A percentile compares a stretch with the other conserved stretches of the same genome.
Conservation (phyloP, 37 sponge, comb jelly and placozoan genomes). For the Bolinopsis microptera region DNA sequence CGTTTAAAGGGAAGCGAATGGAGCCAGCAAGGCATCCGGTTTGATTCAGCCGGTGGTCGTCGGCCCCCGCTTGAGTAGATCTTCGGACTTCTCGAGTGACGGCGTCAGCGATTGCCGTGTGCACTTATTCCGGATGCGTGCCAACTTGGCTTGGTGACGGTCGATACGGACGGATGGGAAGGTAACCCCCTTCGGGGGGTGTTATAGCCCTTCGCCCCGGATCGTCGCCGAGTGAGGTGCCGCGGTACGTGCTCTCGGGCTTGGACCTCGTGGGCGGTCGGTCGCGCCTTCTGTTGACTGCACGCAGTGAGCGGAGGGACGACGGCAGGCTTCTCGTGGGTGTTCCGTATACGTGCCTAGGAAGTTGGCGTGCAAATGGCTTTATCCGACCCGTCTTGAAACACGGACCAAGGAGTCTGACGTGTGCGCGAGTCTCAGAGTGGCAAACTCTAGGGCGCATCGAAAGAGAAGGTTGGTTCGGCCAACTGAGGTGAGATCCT, state of each 20-base stretch:
- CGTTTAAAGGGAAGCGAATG: conserved; percentile 75
- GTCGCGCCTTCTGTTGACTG: conserved; percentile 65
- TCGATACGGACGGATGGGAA: conserved; percentile 49
- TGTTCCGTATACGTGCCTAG: conserved; percentile 32
- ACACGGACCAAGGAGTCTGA: conserved; percentile 88
- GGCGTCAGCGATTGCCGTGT: conserved; percentile 13
- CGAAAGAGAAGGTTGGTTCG: conserved; percentile 70
- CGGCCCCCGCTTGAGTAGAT: conserved; percentile 8
- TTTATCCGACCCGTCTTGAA: conserved; percentile 77
- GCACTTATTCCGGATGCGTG: conserved; percentile 53
- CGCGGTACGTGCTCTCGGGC: conserved; percentile 3
- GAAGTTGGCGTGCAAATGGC: conserved; percentile 66
- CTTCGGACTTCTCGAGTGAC: conserved; percentile 7
- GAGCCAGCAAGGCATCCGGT: background rate
- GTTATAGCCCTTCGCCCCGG: conserved; percentile 58
- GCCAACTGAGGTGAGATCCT: conserved; percentile 71
- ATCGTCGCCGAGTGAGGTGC: conserved; percentile 54
- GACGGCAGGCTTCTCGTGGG: conserved; percentile 6
- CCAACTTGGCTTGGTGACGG: conserved; percentile 63
- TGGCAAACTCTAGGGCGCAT: conserved; percentile 73
- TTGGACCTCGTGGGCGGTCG: conserved; percentile 57
- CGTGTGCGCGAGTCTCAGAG: conserved; percentile 76
- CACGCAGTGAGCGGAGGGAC: conserved; percentile 36
- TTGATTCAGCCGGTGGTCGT: conserved; percentile 17
- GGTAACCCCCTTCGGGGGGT: conserved; percentile 66